These are phyloP conservation scores for Mesaphorura yosii DNA, from an alignment of 1,140 invertebrate species.

Conservation along the genomic window DNA sequence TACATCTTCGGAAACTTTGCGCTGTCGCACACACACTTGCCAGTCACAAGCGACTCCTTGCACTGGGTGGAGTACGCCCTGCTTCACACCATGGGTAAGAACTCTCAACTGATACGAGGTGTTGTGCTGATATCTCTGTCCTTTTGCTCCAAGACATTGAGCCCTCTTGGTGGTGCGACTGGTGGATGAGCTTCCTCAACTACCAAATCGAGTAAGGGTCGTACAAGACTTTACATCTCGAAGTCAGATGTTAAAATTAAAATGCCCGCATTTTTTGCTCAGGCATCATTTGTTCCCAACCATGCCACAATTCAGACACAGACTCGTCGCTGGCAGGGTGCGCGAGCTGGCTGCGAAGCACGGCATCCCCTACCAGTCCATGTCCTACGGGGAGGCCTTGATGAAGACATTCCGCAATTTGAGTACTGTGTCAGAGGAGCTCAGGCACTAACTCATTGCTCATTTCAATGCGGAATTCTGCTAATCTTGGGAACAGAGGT, in stretches of 20 bases:
- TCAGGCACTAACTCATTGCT: slow-evolving; percentile 1
- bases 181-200: slow-evolving; percentile 13
- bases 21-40: slow-evolving; percentile 20
- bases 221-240: no score
- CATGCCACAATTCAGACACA: slow-evolving; percentile 13
- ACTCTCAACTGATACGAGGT: background rate
- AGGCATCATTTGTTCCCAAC: slow-evolving; percentile 23
- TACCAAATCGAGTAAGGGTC: slow-evolving; percentile 23
- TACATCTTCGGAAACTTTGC: slow-evolving; percentile 23
- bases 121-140: background rate
- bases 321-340: slow-evolving; percentile 2
- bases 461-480: no score
- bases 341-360: slow-evolving; percentile 8
- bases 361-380: slow-evolving; percentile 10
- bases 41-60: slow-evolving; percentile 9
- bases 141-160: no score
- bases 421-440: background rate
- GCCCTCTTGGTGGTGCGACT: background rate
- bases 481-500: no score
- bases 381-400: slow-evolving; percentile 6
- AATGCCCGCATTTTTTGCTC: no score
- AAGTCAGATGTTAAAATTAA: no score
- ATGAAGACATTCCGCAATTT: background rate
- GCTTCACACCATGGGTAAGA: slow-evolving; percentile 15
- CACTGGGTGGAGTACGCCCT: slow-evolving; percentile 24